Base-by-base conservation (phyloP, 2,888 invertebrate genomes). In the Agriopis marginaria region DNA sequence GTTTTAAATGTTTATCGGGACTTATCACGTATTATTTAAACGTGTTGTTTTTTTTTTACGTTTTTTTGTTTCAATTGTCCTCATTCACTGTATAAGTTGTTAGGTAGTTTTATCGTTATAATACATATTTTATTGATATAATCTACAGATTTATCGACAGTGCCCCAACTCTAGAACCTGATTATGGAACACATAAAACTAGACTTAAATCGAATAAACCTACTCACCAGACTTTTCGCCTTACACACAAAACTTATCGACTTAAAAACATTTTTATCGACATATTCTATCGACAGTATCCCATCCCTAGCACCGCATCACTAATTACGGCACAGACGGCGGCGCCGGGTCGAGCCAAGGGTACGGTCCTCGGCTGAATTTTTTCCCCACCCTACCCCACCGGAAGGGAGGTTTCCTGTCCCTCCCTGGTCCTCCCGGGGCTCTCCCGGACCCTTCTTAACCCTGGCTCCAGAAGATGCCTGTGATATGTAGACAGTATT, bases 261-360 rank as follows among this genome's bases (percentile, higher is more conserved):
- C 7, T 9, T 50, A 7, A 14, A 17, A 50, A 50, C 0, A 50
- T 17, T 49, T 14, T 50, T 50, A 79, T 77, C 80, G 79, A 81
- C 63, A 45, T 40, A 58, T 59, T 54, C 45, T 75, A 88, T 91
- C 91, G 91, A 90, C 85, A 85, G 70, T 59, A 65, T 74, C 83
- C 80, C 86, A 85, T 77, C 86, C 85, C 89, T 77, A 71, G 73
- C 81, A 81, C 89, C 89, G 89, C 93, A 90, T 91, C 93, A 92
- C 93, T 93, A 93, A 92, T 93, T 92, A 92, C 92, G 86, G 82
- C 87, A 87, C 91, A 92, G 93, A 92, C 92, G 82, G 90, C 92
- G 82, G 89, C 87, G 89, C 85, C 89, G 89, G 92, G 88, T 91
- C 88, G 88, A 89, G 91, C 91, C 86, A 90, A 94, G 90, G 89